Evolutionary conservation across 1,140 invertebrate species (phyloP).

Genomic region (Octopus sinensis): DNA sequence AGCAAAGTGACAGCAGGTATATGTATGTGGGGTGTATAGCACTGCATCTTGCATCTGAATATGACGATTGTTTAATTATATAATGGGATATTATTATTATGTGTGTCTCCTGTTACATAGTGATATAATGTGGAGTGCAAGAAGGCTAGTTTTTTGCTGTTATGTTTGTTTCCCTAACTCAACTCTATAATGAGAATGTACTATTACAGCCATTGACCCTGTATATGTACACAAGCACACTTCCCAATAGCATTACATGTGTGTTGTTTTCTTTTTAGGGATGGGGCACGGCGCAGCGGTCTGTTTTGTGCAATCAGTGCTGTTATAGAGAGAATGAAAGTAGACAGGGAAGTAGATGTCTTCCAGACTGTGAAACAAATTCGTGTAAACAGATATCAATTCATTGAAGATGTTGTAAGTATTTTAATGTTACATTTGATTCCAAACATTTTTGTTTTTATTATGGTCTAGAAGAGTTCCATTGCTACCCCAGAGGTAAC

Average conservation of each 20-base stretch:
- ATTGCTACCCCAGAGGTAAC: not conserved
- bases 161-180: no score
- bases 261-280: constrained; percentile 38
- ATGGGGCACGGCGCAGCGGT: constrained; percentile 58
- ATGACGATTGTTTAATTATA: no score
- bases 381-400: constrained; percentile 51
- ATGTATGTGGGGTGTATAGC: no score
- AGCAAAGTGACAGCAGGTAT: no score
- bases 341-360: constrained; percentile 59
- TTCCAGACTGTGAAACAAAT: constrained; percentile 59
- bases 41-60: no score
- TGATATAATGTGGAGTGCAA: no score
- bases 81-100: no score
- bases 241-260: not conserved
- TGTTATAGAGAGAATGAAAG: constrained; percentile 57
- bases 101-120: no score
- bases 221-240: no score
- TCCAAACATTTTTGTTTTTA: not conserved
- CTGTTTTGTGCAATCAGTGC: constrained; percentile 56
- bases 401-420: constrained; percentile 52
- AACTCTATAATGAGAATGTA: no score
- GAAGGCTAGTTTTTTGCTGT: no score
- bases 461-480: not conserved
- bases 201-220: no score
- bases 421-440: not conserved